Conservation (phyloP, 2,888 invertebrate species). For the Agrotis clavis region DNA sequence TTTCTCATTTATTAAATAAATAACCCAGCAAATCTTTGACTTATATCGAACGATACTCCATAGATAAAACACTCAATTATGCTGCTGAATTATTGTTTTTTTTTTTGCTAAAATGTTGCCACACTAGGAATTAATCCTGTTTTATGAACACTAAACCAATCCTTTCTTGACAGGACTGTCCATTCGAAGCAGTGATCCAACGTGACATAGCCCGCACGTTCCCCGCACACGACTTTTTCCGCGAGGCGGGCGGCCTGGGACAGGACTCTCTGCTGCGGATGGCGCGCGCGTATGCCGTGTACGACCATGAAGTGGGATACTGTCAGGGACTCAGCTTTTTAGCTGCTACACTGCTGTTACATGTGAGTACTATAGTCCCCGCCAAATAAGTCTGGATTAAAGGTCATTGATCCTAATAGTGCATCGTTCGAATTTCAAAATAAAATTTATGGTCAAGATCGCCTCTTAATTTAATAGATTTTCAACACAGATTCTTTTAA, state of each 20-base stretch:
- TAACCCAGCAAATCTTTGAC: too few relatives aligned
- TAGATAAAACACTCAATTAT: too few relatives aligned
- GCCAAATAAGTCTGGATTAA: too few relatives aligned
- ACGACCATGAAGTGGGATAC: constrained; percentile 99
- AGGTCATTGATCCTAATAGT: too few relatives aligned
- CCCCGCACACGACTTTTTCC: constrained; percentile 99
- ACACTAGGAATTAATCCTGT: not conserved
- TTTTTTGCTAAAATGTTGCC: too few relatives aligned
- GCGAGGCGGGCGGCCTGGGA: constrained; percentile 98
- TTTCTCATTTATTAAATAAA: too few relatives aligned
- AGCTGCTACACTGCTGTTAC: constrained; percentile 98
- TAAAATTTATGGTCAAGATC: too few relatives aligned
- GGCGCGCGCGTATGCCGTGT: constrained; percentile 99
- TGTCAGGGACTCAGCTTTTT: constrained; percentile 99
- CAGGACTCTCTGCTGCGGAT: constrained; percentile 99
- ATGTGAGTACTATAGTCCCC: constrained; percentile 92
- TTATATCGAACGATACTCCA: too few relatives aligned
- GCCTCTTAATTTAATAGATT: too few relatives aligned
- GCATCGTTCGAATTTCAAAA: too few relatives aligned
- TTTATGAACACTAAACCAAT: not conserved
- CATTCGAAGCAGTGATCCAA: constrained; percentile 98
- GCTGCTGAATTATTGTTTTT: too few relatives aligned
- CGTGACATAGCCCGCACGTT: constrained; percentile 99
- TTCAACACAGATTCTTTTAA: too few relatives aligned
- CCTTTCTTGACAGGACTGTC: constrained; percentile 94